Evolutionary conservation across 2,797 vertebrate species (phyloP), one percentile per base, ranked within the genome.

Genomic region (Darevskia mixta): DNA sequence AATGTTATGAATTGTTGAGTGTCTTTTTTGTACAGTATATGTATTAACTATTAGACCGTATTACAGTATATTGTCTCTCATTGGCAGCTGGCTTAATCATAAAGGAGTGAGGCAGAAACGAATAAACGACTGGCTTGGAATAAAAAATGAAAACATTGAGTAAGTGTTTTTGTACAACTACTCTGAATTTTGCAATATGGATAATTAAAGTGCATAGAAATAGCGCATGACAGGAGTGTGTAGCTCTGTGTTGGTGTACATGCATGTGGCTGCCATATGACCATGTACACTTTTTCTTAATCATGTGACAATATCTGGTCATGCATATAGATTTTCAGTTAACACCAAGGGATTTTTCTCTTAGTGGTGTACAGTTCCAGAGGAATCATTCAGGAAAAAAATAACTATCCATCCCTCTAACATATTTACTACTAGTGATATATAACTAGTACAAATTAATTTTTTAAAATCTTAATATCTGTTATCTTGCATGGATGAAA

Each of bases 71-170:
- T 72, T 77, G 82, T 94, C 82, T 95, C 79, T 90, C 38, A 92
- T 93, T 94, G 92, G 86, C 97, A 99, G 99, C 92, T 99, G 99
- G 99, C 98, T 99, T 93, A 99, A 97, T 95, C 99, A 99, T 97
- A 99, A 99, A 97, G 99, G 99, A 80, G 98, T 99, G 80, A 97
- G 98, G 92, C 99, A 99, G 97, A 99, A 98, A 96, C 97, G 98
- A 96, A 99, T 99, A 93, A 99, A 99, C 0, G 98, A 98, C 92
- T 99, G 99, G 99, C 98, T 99, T 79, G 98, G 98, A 84, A 98
- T 99, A 95, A 98, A 98, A 96, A 98, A 98, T 82, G 98, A 98
- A 86, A 98, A 96, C 95, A 95, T 97, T n/a, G 98, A 98, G 99
- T 99, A 97, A 98, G 98, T 98, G 86, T 90, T 83, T 80, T 86